phyloP scores from a whole-genome alignment of 2,888 invertebrate genomes.

The Abscondita cerata region DNA sequence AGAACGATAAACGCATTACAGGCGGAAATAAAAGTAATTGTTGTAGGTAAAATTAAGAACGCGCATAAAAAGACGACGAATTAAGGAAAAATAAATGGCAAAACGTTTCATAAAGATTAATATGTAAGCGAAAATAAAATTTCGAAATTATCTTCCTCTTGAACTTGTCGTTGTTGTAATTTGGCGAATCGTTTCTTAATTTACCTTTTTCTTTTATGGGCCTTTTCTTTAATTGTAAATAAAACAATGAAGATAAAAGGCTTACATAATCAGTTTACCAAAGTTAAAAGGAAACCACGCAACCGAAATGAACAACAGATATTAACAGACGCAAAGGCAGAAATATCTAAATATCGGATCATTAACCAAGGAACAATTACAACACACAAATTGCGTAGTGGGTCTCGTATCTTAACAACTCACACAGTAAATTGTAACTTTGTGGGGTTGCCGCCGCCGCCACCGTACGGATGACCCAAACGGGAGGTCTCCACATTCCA shows the following conservation, averaged over 20 bases:
- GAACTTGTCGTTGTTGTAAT: not conserved
- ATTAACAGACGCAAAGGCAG: constrained; percentile 36
- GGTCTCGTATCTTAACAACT: constrained; percentile 40
- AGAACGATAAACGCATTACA: too few species aligned
- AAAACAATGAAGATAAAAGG: constrained; percentile 14
- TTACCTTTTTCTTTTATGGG: constrained; percentile 6
- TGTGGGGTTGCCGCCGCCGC: constrained; percentile 31
- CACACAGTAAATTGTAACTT: constrained; percentile 40
- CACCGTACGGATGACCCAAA: constrained; percentile 33
- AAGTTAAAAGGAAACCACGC: constrained; percentile 33
- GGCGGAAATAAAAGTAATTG: too few species aligned
- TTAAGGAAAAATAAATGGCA: too few species aligned
- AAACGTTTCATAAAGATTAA: not conserved
- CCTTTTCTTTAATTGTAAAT: constrained; percentile 9
- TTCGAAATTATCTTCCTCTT: not conserved
- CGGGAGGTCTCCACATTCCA: constrained; percentile 30
- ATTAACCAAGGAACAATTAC: constrained; percentile 42
- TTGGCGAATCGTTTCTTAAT: constrained; percentile 7
- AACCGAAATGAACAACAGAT: constrained; percentile 36
- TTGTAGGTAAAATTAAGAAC: too few species aligned
- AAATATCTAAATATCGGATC: constrained; percentile 40
- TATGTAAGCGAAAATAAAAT: not conserved
- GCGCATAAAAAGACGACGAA: too few species aligned
- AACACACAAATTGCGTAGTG: constrained; percentile 40
- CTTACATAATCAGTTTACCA: constrained; percentile 27